Evolutionary conservation across 2,113 vertebrate species (phyloP).

Genomic region (Uria aalge): DNA sequence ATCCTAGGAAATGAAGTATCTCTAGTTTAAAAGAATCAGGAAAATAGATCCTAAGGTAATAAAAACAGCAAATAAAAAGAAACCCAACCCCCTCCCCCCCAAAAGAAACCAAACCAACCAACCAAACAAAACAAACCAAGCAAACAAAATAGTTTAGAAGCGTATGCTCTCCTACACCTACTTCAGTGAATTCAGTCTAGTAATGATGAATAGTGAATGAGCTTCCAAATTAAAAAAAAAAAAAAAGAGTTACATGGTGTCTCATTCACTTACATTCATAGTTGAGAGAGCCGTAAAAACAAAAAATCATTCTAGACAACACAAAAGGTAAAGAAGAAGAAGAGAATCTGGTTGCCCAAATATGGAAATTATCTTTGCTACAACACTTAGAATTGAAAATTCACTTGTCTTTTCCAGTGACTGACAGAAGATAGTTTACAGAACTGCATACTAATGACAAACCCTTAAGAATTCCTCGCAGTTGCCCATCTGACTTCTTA

Average conservation of each 20-base stretch:
- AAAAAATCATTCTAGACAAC: neutral
- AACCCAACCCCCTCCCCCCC: neutral
- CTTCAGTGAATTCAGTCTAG: neutral
- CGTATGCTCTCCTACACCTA: neutral
- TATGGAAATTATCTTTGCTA: neutral
- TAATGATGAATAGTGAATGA: neutral
- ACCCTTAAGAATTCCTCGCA: neutral
- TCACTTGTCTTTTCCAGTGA: neutral
- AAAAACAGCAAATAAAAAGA: neutral
- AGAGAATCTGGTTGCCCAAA: neutral
- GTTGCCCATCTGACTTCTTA: slow-evolving; percentile 19
- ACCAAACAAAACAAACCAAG: neutral
- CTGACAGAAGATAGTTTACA: neutral
- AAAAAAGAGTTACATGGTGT: neutral
- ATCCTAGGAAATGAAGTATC: neutral
- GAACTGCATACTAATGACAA: neutral
- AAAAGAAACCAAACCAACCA: neutral
- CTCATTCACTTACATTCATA: neutral
- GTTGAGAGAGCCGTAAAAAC: neutral
- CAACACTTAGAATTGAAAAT: neutral
- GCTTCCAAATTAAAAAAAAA: neutral
- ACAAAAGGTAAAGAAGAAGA: neutral
- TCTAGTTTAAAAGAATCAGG: neutral
- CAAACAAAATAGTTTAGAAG: neutral
- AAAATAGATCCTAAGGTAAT: neutral